phyloP scores from a whole-genome alignment of 2,113 vertebrate species.

The Casuarius casuarius region DNA sequence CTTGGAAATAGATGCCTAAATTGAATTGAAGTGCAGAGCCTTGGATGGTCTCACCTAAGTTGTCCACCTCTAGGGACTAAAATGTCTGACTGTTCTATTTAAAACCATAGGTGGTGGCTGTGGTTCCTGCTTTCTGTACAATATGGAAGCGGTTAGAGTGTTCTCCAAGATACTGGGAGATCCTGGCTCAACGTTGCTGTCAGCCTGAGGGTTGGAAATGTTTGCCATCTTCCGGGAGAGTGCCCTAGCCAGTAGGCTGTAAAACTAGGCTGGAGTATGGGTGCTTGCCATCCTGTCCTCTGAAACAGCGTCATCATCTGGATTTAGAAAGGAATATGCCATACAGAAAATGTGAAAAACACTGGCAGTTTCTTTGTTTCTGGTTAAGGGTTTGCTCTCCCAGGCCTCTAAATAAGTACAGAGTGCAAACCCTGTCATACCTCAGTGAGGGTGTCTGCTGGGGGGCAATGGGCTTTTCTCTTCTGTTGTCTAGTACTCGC shows the following conservation, averaged over 20 bases:
- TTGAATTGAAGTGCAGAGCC: background rate
- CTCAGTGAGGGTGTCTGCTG: background rate
- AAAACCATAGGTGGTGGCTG: background rate
- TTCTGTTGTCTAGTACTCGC: background rate
- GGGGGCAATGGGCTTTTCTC: background rate
- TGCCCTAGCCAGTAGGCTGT: background rate
- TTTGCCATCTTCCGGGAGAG: background rate
- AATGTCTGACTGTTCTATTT: background rate
- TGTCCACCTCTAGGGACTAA: background rate
- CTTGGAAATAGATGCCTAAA: background rate
- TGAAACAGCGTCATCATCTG: background rate
- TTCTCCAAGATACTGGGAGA: fast-evolving
- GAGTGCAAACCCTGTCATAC: background rate
- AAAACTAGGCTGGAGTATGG: background rate
- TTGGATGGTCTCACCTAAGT: background rate
- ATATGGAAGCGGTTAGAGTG: background rate
- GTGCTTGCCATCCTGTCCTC: background rate
- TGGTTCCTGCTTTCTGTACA: background rate
- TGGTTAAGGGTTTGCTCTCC: background rate
- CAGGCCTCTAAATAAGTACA: background rate
- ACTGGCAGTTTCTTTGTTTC: background rate
- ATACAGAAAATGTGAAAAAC: background rate
- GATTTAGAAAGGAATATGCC: background rate
- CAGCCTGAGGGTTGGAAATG: background rate
- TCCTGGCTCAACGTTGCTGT: background rate